A percentile compares a stretch with the other conserved stretches of the same genome.
Evolutionary conservation across 2,888 invertebrate species (phyloP).

Genomic region (Erebia ligea): DNA sequence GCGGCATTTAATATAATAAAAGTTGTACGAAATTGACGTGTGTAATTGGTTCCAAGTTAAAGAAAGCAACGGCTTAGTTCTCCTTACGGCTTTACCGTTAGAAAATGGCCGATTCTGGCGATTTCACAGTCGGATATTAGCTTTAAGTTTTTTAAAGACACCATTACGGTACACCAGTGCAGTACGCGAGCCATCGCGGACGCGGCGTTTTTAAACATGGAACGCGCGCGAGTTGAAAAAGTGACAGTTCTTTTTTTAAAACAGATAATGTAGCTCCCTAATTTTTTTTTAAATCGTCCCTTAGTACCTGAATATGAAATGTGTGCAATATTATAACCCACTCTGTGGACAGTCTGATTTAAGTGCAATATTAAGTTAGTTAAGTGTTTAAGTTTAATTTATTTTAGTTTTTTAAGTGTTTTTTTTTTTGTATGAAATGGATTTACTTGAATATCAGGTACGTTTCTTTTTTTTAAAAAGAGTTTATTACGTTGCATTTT

Average conservation of each 20-base stretch:
- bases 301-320: slow-evolving; percentile 45
- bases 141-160: slow-evolving; percentile 42
- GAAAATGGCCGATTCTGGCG: slow-evolving; percentile 59
- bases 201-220: slow-evolving; percentile 54
- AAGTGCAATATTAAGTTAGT: slow-evolving; percentile 65
- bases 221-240: slow-evolving; percentile 43
- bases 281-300: slow-evolving; percentile 35
- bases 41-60: slow-evolving; percentile 52
- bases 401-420: slow-evolving; percentile 44
- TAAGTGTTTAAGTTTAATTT: slow-evolving; percentile 49
- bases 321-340: slow-evolving; percentile 70
- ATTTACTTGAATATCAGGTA: slow-evolving; percentile 78
- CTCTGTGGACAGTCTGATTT: slow-evolving; percentile 70
- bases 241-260: slow-evolving; percentile 45
- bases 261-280: slow-evolving; percentile 34
- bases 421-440: slow-evolving; percentile 55
- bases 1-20: slow-evolving; percentile 22
- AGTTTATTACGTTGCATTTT: neutral
- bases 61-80: slow-evolving; percentile 48
- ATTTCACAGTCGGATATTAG: slow-evolving; percentile 74
- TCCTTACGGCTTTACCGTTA: slow-evolving; percentile 65
- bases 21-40: slow-evolving; percentile 39
- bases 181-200: slow-evolving; percentile 52
- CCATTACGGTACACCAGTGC: slow-evolving; percentile 48
- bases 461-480: slow-evolving; percentile 42